Conservation (phyloP, 2,797 vertebrate species). For the Gymnopithys bicolor region DNA sequence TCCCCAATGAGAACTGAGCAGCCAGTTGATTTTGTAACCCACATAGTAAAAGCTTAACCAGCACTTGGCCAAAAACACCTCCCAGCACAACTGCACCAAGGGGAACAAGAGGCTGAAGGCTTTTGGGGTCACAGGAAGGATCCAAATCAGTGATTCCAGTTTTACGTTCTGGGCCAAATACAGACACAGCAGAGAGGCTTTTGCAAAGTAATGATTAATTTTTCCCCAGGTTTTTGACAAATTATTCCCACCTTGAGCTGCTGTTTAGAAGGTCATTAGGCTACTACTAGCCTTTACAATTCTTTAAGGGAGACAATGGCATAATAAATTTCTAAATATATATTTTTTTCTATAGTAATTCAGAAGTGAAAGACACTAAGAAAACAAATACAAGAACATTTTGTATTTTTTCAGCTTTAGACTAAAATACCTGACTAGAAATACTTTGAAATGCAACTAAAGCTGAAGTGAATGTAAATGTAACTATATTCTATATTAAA, state of each 20-base stretch:
- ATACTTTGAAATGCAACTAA: background rate
- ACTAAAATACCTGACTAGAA: background rate
- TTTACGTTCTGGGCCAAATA: background rate
- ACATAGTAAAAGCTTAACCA: conserved; percentile 44
- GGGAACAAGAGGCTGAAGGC: background rate
- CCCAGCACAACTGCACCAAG: background rate
- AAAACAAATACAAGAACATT: background rate
- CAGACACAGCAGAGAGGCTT: conserved; percentile 1
- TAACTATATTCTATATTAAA: conserved; percentile 19
- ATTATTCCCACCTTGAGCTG: conserved; percentile 64
- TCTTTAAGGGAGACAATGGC: background rate
- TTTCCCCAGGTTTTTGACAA: conserved; percentile 10
- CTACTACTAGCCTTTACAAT: background rate
- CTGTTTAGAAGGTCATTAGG: conserved; percentile 43
- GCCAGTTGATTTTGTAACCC: conserved; percentile 58
- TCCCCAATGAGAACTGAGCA: conserved; percentile 58
- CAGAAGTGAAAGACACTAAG: background rate
- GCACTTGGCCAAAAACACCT: conserved; percentile 9
- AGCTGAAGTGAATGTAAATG: background rate
- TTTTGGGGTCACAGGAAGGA: background rate
- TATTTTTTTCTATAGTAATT: background rate
- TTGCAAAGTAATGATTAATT: conserved; percentile 70
- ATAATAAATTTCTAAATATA: background rate
- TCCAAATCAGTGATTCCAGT: conserved; percentile 31
- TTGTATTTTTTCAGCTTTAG: background rate